A percentile compares a stretch with the other conserved stretches of the same genome.
phyloP scores from a whole-genome alignment of 2,113 vertebrate genomes.

The Oncorhynchus gorbuscha region DNA sequence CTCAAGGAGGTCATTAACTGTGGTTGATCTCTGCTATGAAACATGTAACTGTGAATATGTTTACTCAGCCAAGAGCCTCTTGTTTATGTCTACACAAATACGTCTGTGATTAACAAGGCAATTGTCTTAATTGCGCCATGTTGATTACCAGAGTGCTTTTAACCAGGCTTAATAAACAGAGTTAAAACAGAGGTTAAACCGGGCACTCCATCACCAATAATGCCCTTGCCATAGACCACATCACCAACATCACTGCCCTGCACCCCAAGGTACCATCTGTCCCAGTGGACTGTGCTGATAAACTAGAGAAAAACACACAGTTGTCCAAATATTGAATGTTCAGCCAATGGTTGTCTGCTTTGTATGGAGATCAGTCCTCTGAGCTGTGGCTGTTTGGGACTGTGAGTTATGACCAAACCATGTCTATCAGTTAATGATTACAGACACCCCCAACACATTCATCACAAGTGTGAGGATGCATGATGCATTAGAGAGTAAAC shows the following conservation, averaged over 20 bases:
- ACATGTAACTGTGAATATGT: too few relatives aligned
- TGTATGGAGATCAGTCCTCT: background rate
- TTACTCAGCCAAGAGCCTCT: too few relatives aligned
- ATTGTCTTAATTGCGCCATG: too few relatives aligned
- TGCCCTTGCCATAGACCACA: background rate
- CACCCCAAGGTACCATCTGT: background rate
- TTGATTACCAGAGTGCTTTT: too few relatives aligned
- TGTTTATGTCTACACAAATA: too few relatives aligned
- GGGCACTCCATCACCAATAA: background rate
- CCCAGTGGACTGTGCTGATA: background rate
- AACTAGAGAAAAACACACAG: slow-evolving; percentile 4
- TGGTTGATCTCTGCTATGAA: too few relatives aligned
- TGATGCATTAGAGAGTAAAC: background rate
- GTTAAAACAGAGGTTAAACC: too few relatives aligned
- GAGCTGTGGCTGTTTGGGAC: background rate
- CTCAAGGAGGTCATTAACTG: too few relatives aligned
- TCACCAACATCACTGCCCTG: background rate
- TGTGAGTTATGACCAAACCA: background rate
- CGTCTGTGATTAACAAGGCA: too few relatives aligned
- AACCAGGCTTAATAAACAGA: too few relatives aligned
- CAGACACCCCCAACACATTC: background rate
- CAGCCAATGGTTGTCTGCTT: background rate
- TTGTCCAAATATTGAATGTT: slow-evolving; percentile 11
- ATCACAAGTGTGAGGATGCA: background rate
- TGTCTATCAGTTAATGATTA: background rate